phyloP scores from a whole-genome alignment of 2,797 vertebrate species.

The Cheirogaleus major region DNA sequence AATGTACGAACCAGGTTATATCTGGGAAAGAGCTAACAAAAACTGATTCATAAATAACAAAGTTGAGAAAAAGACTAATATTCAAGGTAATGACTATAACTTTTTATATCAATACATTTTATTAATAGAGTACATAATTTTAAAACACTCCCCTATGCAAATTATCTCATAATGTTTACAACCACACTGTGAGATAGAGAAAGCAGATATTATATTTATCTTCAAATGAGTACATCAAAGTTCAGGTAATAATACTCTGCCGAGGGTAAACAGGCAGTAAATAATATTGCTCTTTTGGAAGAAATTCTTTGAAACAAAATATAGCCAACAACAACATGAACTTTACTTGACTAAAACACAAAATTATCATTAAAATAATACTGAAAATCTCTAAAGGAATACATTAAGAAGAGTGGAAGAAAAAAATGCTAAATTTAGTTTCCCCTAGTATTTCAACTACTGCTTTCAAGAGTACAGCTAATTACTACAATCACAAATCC shows the following conservation, averaged over 20 bases:
- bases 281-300: background rate
- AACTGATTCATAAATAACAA: background rate
- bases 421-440: constrained; percentile 7
- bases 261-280: background rate
- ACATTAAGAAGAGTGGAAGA: background rate
- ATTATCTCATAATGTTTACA: background rate
- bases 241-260: background rate
- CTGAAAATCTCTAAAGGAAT: background rate
- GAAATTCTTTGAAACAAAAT: background rate
- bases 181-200: background rate
- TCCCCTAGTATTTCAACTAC: constrained; percentile 26
- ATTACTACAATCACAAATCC: background rate
- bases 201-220: background rate
- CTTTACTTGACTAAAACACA: background rate
- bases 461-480: background rate
- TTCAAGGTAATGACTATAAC: background rate
- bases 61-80: background rate
- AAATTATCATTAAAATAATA: constrained; percentile 14
- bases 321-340: background rate
- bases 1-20: constrained; percentile 37
- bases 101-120: background rate
- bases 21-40: constrained; percentile 2
- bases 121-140: background rate
- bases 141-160: background rate
- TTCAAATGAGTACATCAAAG: background rate